These are phyloP conservation scores for Anisognathus igniventris DNA, from an alignment of 2,797 vertebrate genomes.

Conservation along the genomic window DNA sequence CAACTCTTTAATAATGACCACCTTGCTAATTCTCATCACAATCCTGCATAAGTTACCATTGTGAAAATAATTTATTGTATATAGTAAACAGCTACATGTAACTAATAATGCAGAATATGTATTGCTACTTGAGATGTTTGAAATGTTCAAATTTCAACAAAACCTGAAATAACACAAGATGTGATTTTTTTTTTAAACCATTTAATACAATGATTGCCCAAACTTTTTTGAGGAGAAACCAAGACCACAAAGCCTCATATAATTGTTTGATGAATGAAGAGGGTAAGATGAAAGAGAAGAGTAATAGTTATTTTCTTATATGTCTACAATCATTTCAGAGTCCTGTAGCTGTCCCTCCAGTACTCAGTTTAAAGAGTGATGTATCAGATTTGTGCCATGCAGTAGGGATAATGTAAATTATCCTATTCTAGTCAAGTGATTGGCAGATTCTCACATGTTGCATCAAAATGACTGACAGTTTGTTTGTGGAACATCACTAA, in stretches of 20 bases:
- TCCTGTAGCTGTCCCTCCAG: not conserved
- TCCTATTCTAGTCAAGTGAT: not conserved
- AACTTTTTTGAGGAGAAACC: not conserved
- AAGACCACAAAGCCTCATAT: not conserved
- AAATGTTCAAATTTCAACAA: not conserved
- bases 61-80: not conserved
- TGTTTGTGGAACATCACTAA: not conserved
- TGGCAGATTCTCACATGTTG: not conserved
- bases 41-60: fast-evolving
- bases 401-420: not conserved
- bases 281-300: not conserved
- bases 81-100: not conserved
- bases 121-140: not conserved
- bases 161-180: not conserved
- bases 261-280: not conserved
- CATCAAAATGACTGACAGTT: not conserved
- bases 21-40: not conserved
- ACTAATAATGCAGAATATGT: not conserved
- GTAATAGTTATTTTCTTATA: not conserved
- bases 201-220: not conserved
- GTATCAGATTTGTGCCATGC: not conserved
- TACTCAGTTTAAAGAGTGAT: not conserved
- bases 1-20: not conserved
- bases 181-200: not conserved
- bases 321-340: not conserved